phyloP scores from a whole-genome alignment of 2,797 vertebrate genomes.

The Phaenicophaeus curvirostris region DNA sequence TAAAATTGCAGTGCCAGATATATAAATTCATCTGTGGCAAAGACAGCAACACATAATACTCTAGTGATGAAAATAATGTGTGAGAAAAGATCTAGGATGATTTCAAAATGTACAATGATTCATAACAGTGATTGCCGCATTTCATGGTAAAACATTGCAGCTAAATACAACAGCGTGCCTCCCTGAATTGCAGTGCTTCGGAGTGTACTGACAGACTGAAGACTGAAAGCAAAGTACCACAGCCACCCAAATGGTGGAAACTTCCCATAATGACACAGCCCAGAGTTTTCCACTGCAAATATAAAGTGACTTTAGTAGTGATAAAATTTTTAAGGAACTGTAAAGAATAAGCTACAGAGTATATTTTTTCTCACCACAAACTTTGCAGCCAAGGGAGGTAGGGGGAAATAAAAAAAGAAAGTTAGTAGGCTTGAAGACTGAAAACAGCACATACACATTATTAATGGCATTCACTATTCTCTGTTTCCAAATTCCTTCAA shows the following conservation, averaged over 20 bases:
- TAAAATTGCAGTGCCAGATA: not conserved
- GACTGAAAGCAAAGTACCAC: not conserved
- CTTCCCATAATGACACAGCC: not conserved
- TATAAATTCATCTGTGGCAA: not conserved
- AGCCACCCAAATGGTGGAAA: not conserved
- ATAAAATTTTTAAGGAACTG: not conserved
- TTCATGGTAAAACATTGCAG: not conserved
- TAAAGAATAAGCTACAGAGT: not conserved
- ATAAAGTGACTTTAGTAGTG: not conserved
- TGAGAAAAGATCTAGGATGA: not conserved
- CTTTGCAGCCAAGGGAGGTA: not conserved
- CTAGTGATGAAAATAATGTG: not conserved
- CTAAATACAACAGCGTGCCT: not conserved
- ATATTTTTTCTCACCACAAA: not conserved
- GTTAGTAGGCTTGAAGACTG: not conserved
- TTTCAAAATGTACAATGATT: not conserved
- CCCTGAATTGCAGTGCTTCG: not conserved
- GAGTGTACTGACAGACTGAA: not conserved
- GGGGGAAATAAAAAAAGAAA: not conserved
- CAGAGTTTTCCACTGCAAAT: not conserved
- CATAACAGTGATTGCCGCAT: not conserved
- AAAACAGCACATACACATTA: not conserved
- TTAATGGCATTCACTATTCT: not conserved
- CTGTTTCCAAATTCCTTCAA: not conserved
- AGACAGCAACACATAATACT: not conserved